A percentile compares a stretch with the other conserved stretches of the same genome.
Conservation (phyloP, 2,113 vertebrate genomes). For the Cichladusa arquata region DNA sequence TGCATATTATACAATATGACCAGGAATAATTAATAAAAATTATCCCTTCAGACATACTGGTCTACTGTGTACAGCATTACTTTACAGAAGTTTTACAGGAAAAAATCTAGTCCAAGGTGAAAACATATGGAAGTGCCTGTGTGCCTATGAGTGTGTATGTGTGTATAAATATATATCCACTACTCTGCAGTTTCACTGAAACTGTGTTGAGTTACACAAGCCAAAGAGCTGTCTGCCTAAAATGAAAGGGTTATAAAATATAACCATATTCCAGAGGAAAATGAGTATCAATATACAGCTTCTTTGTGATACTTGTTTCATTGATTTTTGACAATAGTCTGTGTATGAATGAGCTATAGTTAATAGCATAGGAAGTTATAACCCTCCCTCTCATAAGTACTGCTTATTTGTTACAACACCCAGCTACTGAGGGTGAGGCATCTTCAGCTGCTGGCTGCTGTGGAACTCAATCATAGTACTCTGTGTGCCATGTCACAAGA, state of each 20-base stretch:
- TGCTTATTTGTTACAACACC: not conserved
- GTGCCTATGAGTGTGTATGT: not conserved
- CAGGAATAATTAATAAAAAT: not conserved
- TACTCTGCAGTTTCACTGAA: not conserved
- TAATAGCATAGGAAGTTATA: conserved; percentile 11
- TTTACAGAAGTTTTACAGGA: not conserved
- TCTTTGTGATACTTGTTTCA: not conserved
- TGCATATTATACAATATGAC: not conserved
- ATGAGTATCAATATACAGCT: conserved; percentile 10
- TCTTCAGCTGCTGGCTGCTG: not conserved
- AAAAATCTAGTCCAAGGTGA: not conserved
- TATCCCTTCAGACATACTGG: not conserved
- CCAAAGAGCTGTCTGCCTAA: not conserved
- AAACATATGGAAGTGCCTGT: not conserved
- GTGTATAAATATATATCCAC: not conserved
- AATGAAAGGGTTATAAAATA: conserved; percentile 11
- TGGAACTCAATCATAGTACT: not conserved
- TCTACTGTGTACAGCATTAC: not conserved
- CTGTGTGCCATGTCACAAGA: not conserved
- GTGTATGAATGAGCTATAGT: not conserved
- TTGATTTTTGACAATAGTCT: conserved; percentile 30
- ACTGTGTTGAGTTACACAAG: not conserved
- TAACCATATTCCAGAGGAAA: not conserved
- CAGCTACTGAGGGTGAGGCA: not conserved
- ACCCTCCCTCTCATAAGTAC: not conserved